Evolutionary conservation across 2,113 vertebrate genomes (phyloP).

Genomic region (Laterallus jamaicensis): DNA sequence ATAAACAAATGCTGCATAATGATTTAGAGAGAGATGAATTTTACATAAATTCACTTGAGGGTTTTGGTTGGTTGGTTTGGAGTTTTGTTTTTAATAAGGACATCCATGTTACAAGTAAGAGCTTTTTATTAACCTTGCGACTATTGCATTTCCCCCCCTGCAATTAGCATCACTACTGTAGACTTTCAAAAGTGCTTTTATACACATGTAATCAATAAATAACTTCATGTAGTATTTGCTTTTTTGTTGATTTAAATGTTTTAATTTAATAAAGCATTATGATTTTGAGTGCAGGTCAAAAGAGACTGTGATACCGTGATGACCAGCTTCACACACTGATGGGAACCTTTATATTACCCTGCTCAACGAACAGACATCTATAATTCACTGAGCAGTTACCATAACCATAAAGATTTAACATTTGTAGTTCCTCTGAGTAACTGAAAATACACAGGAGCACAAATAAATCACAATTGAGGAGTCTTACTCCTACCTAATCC

Average conservation of each 20-base stretch:
- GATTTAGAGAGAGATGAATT: not conserved
- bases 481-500: not conserved
- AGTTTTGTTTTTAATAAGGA: not conserved
- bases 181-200: not conserved
- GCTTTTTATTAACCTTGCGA: not conserved
- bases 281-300: not conserved
- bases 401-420: conserved; percentile 23
- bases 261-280: conserved; percentile 5
- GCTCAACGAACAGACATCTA: not conserved
- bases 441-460: not conserved
- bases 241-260: not conserved
- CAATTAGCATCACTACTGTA: not conserved
- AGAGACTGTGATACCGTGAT: not conserved
- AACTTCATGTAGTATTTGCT: not conserved
- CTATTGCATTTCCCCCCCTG: not conserved
- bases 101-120: not conserved
- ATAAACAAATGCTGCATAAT: not conserved
- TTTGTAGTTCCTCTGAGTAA: conserved; percentile 19
- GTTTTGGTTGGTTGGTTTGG: not conserved
- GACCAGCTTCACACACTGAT: not conserved
- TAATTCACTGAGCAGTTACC: conserved; percentile 29
- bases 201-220: not conserved
- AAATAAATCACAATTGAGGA: not conserved
- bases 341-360: not conserved
- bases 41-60: not conserved